Percentiles rank a stretch among this genome's conserved stretches.
These are phyloP conservation scores for Trachurus trachurus DNA, from an alignment of 2,797 vertebrate genomes.

Conservation along the genomic window DNA sequence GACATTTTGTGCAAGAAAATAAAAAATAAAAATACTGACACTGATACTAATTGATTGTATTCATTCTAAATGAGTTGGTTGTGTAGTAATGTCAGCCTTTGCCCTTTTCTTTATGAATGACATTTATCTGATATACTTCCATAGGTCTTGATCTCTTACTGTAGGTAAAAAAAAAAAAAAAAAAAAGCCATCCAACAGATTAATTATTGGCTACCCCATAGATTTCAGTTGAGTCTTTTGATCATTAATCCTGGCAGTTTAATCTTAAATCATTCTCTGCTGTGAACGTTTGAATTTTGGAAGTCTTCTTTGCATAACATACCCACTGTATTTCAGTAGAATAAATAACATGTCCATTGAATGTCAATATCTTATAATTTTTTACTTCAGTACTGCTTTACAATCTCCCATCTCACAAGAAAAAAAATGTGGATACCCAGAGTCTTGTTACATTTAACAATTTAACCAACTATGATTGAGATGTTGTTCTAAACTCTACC, in stretches of 20 bases:
- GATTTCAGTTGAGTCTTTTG: neutral
- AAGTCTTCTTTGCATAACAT: neutral
- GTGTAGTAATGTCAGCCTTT: too few species aligned
- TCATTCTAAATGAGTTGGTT: too few species aligned
- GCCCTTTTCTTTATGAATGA: too few species aligned
- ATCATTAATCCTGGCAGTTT: conserved; percentile 8
- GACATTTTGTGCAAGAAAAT: neutral
- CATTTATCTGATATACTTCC: too few species aligned
- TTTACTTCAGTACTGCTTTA: neutral
- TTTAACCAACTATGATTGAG: neutral
- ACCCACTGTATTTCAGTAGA: neutral
- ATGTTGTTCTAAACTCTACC: conserved; percentile 36
- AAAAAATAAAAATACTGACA: too few species aligned
- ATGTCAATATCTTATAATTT: neutral
- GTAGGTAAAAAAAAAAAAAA: neutral
- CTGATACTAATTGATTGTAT: too few species aligned
- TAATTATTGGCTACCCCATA: neutral
- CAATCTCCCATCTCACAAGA: neutral
- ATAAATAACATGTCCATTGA: neutral
- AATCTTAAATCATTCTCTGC: neutral
- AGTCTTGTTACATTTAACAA: neutral
- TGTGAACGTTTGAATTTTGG: neutral
- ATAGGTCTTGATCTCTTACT: neutral
- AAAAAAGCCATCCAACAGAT: neutral
- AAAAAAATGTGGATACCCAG: neutral